phyloP scores from a whole-genome alignment of 2,113 vertebrate species.

The Clinocottus analis region DNA sequence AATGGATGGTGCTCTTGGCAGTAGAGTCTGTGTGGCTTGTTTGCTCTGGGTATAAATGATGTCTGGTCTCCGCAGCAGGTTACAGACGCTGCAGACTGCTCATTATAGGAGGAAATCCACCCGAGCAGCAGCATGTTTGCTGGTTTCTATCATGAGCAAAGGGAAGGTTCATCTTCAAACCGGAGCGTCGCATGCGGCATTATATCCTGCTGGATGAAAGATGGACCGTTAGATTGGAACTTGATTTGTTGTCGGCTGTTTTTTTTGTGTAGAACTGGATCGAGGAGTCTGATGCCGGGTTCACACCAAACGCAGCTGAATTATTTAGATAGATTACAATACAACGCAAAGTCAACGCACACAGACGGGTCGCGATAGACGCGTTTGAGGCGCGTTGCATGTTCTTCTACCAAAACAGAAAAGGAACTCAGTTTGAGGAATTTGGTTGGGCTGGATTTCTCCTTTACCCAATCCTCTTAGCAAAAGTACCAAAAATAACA shows the following conservation, averaged over 20 bases:
- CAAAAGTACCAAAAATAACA: slow-evolving; percentile 3
- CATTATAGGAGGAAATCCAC: slow-evolving; percentile 53
- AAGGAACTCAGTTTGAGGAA: neutral
- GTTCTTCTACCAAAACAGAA: neutral
- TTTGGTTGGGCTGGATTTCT: neutral
- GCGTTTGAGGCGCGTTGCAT: too few species aligned
- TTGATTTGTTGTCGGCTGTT: neutral
- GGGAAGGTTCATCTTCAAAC: neutral
- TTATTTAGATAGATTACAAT: too few species aligned
- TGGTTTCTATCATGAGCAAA: slow-evolving; percentile 20
- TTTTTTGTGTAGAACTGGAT: neutral
- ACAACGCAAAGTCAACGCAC: too few species aligned
- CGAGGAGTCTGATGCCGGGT: too few species aligned
- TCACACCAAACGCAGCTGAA: too few species aligned
- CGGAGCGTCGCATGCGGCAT: neutral
- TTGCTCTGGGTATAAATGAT: slow-evolving; percentile 63
- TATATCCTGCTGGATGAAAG: neutral
- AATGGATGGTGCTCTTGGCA: slow-evolving; percentile 69
- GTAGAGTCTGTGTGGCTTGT: slow-evolving; percentile 56
- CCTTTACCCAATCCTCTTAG: neutral
- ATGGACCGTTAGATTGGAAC: neutral
- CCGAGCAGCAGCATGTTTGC: slow-evolving; percentile 1
- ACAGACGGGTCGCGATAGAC: too few species aligned
- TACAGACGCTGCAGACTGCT: slow-evolving; percentile 60
- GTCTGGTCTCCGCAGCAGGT: slow-evolving; percentile 68